Evolutionary conservation across 2,113 vertebrate genomes (phyloP).

Genomic region (Catharus fuscescens): DNA sequence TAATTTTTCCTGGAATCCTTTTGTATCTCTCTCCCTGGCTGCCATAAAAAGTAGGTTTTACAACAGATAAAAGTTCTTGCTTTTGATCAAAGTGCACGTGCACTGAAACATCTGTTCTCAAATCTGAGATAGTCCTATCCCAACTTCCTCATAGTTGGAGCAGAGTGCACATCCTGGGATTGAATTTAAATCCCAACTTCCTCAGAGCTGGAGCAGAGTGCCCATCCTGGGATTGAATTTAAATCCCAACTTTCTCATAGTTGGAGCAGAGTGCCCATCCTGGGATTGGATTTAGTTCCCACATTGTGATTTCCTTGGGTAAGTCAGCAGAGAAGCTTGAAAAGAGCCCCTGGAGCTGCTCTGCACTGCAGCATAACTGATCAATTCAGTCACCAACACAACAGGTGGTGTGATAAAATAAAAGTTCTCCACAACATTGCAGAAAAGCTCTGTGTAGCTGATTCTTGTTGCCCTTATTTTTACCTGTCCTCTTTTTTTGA

Average conservation of each 20-base stretch:
- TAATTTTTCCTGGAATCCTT: neutral
- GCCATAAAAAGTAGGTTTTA: neutral
- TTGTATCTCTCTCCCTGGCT: neutral
- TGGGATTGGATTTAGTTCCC: neutral
- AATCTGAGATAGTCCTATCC: neutral
- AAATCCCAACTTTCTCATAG: neutral
- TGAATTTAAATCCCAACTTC: neutral
- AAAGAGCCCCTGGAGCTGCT: neutral
- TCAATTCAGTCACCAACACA: neutral
- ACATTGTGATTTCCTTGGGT: neutral
- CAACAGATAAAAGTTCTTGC: neutral
- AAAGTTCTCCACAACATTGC: neutral
- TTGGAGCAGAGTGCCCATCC: too few relatives aligned
- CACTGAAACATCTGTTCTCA: neutral
- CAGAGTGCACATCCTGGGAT: neutral
- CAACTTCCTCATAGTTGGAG: neutral
- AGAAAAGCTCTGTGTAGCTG: neutral
- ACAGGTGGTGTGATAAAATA: neutral
- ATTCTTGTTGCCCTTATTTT: neutral
- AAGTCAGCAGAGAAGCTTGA: neutral
- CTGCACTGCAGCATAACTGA: neutral
- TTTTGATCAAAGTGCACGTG: neutral
- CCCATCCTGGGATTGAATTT: neutral
- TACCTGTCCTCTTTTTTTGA: neutral
- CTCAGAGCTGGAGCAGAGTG: neutral